Evolutionary conservation across 2,888 invertebrate species (phyloP).

Genomic region (Imbricaverruca yamaguchii): DNA sequence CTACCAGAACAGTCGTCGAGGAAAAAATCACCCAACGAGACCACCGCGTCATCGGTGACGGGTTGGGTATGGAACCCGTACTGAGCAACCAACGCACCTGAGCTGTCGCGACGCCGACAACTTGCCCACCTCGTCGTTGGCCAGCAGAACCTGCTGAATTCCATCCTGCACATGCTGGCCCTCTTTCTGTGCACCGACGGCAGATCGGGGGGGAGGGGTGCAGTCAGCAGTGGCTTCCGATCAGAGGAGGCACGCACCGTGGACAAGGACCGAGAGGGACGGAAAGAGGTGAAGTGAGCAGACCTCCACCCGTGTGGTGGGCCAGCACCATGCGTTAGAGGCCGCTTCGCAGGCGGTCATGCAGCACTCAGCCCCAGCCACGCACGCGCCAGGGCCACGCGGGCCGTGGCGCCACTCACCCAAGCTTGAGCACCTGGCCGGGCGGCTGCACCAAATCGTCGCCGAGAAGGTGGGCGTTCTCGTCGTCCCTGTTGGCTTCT

Average conservation of each 20-base stretch:
- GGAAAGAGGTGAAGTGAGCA: background rate
- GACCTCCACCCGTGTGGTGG: background rate
- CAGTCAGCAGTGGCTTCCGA: background rate
- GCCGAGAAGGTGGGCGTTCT: slow-evolving; percentile 90
- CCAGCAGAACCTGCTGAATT: slow-evolving; percentile 12
- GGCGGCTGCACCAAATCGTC: slow-evolving; percentile 91
- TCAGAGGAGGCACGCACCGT: background rate
- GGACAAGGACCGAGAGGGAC: background rate
- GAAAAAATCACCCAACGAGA: too few species aligned
- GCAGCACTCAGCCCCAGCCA: background rate
- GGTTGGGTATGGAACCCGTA: too few species aligned
- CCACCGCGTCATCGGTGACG: too few species aligned
- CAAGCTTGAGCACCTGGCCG: slow-evolving; percentile 94
- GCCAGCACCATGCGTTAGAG: background rate
- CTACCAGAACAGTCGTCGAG: too few species aligned
- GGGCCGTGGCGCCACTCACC: slow-evolving; percentile 59
- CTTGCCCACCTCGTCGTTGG: slow-evolving; percentile 18
- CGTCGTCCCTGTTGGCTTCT: slow-evolving; percentile 82
- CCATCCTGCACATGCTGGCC: slow-evolving; percentile 5
- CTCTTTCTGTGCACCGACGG: background rate
- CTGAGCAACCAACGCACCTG: background rate
- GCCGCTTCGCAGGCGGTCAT: too few species aligned
- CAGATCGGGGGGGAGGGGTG: too few species aligned
- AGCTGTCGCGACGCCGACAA: background rate
- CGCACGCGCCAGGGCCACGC: background rate